Evolutionary conservation across 2,888 invertebrate genomes (phyloP), one percentile per base, ranked within the genome.

Genomic region (Acutogordius australiensis): DNA sequence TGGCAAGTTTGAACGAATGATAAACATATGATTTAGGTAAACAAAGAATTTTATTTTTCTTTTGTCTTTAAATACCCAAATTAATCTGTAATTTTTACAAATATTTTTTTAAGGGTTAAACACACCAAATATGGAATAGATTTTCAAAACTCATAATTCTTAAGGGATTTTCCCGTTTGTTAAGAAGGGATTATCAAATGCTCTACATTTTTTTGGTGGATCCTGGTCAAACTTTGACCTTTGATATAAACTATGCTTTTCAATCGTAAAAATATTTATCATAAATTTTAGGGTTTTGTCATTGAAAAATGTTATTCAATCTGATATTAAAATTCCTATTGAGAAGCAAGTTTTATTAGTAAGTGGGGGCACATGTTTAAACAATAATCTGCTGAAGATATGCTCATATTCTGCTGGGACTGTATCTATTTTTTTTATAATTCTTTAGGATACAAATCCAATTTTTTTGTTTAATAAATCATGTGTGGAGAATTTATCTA

Each of bases 161-260:
- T n/a, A n/a, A n/a, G n/a, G n/a, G n/a, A n/a, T n/a, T n/a, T n/a
- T n/a, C n/a, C n/a, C n/a, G n/a, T n/a, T n/a, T n/a, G n/a, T n/a
- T n/a, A n/a, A n/a, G n/a, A n/a, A n/a, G n/a, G n/a, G n/a, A n/a
- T n/a, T n/a, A n/a, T n/a, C n/a, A n/a, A n/a, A 51, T 51, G 51
- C 23, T 51, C 8, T 51, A 51, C 23, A 26, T 51, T n/a, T 51
- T 51, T 51, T 26, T 51, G 23, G 51, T 51, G 18, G 51, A 51
- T 23, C 26, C 51, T 21, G 51, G 51, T 4, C 8, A 51, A 23
- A 51, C 23, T 4, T n/a, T 51, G 18, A 51, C 51, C 8, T 51
- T 51, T 51, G 51, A 51, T 51, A 23, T 51, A n/a, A 51, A 51
- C 23, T 51, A 51, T 51, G 51, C 51, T 26, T 51, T 51, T 51